A percentile compares a stretch with the other conserved stretches of the same genome.
Evolutionary conservation across 1,140 invertebrate genomes (phyloP).

Genomic region (Zaprionus taronus): DNA sequence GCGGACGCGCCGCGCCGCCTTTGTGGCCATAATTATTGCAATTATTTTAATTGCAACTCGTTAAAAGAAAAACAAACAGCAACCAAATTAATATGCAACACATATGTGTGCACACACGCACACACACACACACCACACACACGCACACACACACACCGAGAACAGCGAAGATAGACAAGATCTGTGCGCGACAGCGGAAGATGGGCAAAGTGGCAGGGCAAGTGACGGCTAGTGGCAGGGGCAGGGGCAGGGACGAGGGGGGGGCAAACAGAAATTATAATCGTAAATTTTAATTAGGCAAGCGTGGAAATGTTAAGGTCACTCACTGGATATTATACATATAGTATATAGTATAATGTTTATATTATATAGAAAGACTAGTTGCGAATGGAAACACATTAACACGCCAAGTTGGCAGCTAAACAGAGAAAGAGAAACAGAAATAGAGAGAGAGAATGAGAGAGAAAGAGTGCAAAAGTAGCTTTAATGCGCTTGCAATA

Average conservation of each 20-base stretch:
- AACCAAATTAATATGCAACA: conserved; percentile 11
- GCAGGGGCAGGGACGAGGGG: background rate
- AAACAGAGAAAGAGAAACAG: background rate
- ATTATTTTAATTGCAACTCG: conserved; percentile 42
- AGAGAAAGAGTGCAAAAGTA: background rate
- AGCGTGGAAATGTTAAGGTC: conserved; percentile 17
- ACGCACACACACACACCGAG: background rate
- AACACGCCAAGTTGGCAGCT: background rate
- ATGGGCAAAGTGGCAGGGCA: background rate
- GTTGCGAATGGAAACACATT: background rate
- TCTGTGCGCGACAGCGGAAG: conserved; percentile 1
- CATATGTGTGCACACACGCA: background rate
- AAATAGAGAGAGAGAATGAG: background rate
- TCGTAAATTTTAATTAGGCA: conserved; percentile 20
- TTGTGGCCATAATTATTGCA: conserved; percentile 35
- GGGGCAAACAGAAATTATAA: conserved; percentile 1
- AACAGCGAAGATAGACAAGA: background rate
- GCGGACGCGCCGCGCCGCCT: background rate
- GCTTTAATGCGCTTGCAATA: background rate
- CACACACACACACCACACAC: background rate
- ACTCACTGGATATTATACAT: background rate
- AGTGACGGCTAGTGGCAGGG: background rate
- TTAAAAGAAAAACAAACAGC: conserved; percentile 15
- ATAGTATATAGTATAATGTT: background rate
- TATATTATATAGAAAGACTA: background rate